These are phyloP conservation scores for Colletes collaris DNA, from an alignment of 2,888 invertebrate species.

Conservation along the genomic window DNA sequence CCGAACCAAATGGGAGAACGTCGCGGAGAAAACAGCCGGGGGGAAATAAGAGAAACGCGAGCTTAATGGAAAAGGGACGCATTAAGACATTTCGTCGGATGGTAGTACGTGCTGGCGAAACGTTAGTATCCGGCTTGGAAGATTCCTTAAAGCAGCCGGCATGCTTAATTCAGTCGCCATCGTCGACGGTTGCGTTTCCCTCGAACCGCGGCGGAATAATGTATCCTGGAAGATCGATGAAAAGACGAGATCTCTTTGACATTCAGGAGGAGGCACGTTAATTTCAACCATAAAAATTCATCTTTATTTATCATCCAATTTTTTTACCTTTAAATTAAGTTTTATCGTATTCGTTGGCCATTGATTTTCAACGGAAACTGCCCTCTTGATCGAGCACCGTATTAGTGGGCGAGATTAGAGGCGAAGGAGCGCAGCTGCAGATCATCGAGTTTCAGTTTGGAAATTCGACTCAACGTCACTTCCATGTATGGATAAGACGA, in stretches of 20 bases:
- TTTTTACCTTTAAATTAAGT: too few species aligned
- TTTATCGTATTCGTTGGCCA: too few species aligned
- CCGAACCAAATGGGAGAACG: background rate
- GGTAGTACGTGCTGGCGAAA: slow-evolving; percentile 18
- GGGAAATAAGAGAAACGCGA: slow-evolving; percentile 30
- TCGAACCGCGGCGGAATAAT: background rate
- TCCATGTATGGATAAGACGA: too few species aligned
- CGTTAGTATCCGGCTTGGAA: slow-evolving; percentile 1
- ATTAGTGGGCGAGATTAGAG: slow-evolving; percentile 8
- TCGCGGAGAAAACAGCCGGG: slow-evolving; percentile 15
- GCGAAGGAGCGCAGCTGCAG: background rate
- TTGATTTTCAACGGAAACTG: too few species aligned
- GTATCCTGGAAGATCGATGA: background rate
- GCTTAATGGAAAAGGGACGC: slow-evolving; percentile 49
- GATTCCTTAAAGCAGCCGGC: slow-evolving; percentile 1
- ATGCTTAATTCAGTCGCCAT: slow-evolving; percentile 45
- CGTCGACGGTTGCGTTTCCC: slow-evolving; percentile 19
- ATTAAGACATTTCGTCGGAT: slow-evolving; percentile 12
- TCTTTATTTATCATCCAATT: too few species aligned
- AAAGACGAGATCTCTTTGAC: background rate
- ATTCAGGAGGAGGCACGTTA: too few species aligned
- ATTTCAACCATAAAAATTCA: too few species aligned
- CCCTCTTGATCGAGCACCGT: background rate
- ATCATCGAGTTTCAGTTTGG: background rate
- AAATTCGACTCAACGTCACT: slow-evolving; percentile 2